Evolutionary conservation across 2,888 invertebrate species (phyloP).

Genomic region (Tanytarsus gracilentus): DNA sequence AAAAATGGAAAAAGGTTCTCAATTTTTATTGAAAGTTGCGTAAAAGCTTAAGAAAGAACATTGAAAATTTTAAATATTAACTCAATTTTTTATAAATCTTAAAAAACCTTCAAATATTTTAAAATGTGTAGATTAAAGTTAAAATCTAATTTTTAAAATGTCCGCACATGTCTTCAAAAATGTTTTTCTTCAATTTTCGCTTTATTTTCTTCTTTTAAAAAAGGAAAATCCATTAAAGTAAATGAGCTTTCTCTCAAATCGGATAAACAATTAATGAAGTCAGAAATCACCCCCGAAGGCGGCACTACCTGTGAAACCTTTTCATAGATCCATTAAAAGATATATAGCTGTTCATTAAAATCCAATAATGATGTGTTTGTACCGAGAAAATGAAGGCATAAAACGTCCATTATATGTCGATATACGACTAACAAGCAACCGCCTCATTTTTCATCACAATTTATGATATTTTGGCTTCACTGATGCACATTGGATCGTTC

Average conservation of each 20-base stretch:
- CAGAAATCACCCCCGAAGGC: neutral
- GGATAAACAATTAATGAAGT: neutral
- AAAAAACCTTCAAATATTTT: too few species aligned
- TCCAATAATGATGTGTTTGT: conserved; percentile 18
- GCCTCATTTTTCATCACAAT: conserved; percentile 23
- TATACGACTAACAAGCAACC: neutral
- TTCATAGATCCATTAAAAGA: conserved; percentile 4
- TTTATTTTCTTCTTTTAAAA: neutral
- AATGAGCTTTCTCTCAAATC: conserved; percentile 1
- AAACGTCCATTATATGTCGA: neutral
- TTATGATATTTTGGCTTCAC: conserved; percentile 15
- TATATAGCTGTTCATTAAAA: conserved; percentile 26
- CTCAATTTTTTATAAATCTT: too few species aligned
- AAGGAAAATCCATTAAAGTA: conserved; percentile 21
- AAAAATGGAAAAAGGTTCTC: conserved; percentile 3
- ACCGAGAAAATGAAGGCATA: neutral
- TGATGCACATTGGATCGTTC: too few species aligned
- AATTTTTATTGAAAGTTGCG: too few species aligned
- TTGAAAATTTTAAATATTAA: too few species aligned
- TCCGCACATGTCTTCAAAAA: too few species aligned
- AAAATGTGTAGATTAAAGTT: too few species aligned
- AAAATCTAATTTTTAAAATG: too few species aligned
- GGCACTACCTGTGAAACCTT: too few species aligned
- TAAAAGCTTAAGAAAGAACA: too few species aligned
- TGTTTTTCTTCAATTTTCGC: too few species aligned